Evolutionary conservation across 2,888 invertebrate species (phyloP).

Genomic region (Cryptophagus acutangulus): DNA sequence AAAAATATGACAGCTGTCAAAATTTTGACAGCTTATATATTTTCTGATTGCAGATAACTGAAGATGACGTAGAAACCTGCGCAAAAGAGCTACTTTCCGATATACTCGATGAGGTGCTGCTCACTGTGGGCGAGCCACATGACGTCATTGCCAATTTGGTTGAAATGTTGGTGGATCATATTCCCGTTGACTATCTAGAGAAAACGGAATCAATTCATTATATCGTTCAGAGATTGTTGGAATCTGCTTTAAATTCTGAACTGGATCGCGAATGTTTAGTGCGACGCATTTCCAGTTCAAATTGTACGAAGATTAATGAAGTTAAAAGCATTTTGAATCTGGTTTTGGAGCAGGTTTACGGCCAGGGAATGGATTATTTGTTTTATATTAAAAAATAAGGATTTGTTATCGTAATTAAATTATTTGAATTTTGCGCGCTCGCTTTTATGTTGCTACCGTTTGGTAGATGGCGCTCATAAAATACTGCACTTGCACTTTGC

Average conservation of each 20-base stretch:
- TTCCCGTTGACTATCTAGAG: slow-evolving; percentile 29
- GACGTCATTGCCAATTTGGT: slow-evolving; percentile 32
- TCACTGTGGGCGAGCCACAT: slow-evolving; percentile 25
- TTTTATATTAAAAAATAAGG: slow-evolving; percentile 34
- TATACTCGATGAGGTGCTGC: slow-evolving; percentile 31
- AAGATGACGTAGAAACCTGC: slow-evolving; percentile 26
- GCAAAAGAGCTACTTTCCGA: slow-evolving; percentile 32
- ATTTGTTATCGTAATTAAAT: no score
- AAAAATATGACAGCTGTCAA: slow-evolving; percentile 3
- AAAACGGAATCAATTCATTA: slow-evolving; percentile 20
- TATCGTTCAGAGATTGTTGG: slow-evolving; percentile 23
- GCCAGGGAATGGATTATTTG: slow-evolving; percentile 38
- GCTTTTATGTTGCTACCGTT: no score
- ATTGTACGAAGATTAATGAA: slow-evolving; percentile 21
- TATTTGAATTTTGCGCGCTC: no score
- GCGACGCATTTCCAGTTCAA: slow-evolving; percentile 18
- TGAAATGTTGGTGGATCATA: slow-evolving; percentile 31
- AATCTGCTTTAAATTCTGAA: slow-evolving; percentile 19
- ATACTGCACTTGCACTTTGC: no score
- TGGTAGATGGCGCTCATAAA: no score
- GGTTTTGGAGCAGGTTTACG: slow-evolving; percentile 38
- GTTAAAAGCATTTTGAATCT: slow-evolving; percentile 32
- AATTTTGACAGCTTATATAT: neutral
- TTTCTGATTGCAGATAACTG: slow-evolving; percentile 25
- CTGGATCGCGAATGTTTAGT: slow-evolving; percentile 27